Base-by-base conservation (phyloP, 2,113 vertebrate genomes). In the Apodemus sylvaticus region DNA sequence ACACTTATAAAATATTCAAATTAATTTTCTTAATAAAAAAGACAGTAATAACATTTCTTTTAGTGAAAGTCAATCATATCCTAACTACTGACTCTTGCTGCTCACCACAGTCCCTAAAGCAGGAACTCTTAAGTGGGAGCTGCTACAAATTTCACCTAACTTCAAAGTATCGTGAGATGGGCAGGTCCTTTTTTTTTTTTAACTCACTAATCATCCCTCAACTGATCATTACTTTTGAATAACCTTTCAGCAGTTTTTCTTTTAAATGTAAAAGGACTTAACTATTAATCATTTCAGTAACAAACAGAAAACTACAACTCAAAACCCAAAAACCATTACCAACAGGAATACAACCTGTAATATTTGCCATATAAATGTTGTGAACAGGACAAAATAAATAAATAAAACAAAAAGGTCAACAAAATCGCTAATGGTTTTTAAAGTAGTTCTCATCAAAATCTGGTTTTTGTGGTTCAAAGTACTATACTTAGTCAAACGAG, bases 1-100 rank as follows among this genome's bases (percentile, higher is more conserved):
- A 95, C 97, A 96, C 64, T 89, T 88, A 86, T 74, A 85, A 96
- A 95, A 66, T 39, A 42, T 36, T 86, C n/a, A 87, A 71, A 71
- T 95, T 89, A 74, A 36, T 93, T 95, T 96, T 94, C 66, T 82
- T 90, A 89, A 90, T 58, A 16, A 92, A 45, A 81, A 85, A n/a
- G 48, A 55, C n/a, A 95, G 71, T 22, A 91, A 66, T 22, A 91
- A 66, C 26, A 12, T 86, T 91, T 74, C 77, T 45, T 89, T 90
- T 48, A 86, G 78, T 87, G 87, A 93, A 97, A 83, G 73, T 68
- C 74, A 14, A 79, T 51, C 34, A 70, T 13, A 95, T 58, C 22
- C 71, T 89, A 97, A 89, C 51, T 58, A 34, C 6, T 96, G 78
- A 45, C 70, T 88, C 73, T 64, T 83, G 45, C 36, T 8, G 5